Evolutionary conservation across 1,140 invertebrate species (phyloP), one percentile per base, ranked within the genome.

Genomic region (Drosophila obscura): DNA sequence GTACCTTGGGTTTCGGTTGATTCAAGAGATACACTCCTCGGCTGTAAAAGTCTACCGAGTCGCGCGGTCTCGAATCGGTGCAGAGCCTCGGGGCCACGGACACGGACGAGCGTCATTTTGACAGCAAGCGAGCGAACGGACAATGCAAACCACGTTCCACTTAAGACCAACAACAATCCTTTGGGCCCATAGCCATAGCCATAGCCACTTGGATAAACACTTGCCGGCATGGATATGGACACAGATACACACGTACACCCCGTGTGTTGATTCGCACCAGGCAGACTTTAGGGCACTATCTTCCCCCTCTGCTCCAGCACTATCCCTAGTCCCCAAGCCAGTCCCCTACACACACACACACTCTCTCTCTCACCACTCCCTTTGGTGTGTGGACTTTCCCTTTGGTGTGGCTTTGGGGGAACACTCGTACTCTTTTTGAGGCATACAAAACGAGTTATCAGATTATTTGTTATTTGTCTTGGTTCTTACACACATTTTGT

Each of bases 131-230:
- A 88, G 83, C 80, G 80, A 77, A 59, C 73, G 81, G 79, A 88
- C 83, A 88, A 88, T 88, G 83, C 83, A 88, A 88, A 88, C 83
- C 83, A 88, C 83, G 83, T 88, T 88, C 83, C 83, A 88, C 83
- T 88, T 88, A 88, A 83, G 72, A 61, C 31, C 73, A 80, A 66
- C 65, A 83, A 60, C 65, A 80, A 64, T 76, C 50, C 52, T 44
- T 48, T 43, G 49, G 13, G 50, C 11, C 74, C 80, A 82, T 62
- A 79, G 62, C 72, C 66, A 82, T 61, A 79, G 62, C 75, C 66
- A 78, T 52, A 81, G 74, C 83, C 83, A 89, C 83, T 88, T 88
- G 80, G 84, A 80, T 88, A 88, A 88, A 87, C 83, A 88, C 83
- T 88, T 87, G 79, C 75, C 74, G 64, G 46, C 67, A 59, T 50